A percentile compares a stretch with the other conserved stretches of the same genome.
phyloP scores from a whole-genome alignment of 1,140 invertebrate genomes.

The Drosophila obscura region DNA sequence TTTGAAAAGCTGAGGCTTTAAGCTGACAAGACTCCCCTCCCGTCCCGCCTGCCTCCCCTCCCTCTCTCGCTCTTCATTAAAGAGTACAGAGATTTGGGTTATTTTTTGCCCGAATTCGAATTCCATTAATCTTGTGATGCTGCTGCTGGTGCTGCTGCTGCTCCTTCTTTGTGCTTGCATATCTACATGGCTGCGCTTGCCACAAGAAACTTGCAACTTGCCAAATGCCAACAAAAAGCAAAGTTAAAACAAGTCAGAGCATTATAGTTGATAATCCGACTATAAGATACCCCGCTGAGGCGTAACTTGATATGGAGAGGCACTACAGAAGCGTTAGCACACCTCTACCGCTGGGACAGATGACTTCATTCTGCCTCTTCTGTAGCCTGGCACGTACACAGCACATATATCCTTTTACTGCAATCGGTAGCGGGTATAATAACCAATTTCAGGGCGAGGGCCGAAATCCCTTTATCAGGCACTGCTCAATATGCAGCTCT shows the following conservation, averaged over 20 bases:
- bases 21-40: constrained; percentile 16
- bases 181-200: constrained; percentile 28
- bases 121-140: constrained; percentile 38
- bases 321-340: too few species aligned
- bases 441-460: constrained; percentile 64
- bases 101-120: constrained; percentile 36
- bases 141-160: not conserved
- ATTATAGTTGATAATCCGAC: too few species aligned
- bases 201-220: constrained; percentile 42
- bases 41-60: not conserved
- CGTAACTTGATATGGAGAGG: too few species aligned
- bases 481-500: constrained; percentile 74
- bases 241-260: constrained; percentile 21
- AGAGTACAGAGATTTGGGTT: constrained; percentile 39
- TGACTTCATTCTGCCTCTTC: too few species aligned
- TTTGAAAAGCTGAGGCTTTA: constrained; percentile 69
- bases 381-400: too few species aligned
- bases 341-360: too few species aligned
- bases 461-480: constrained; percentile 74
- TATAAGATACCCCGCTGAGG: too few species aligned
- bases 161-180: constrained; percentile 34
- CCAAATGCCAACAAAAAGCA: constrained; percentile 41
- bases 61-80: constrained; percentile 29
- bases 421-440: constrained; percentile 10
- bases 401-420: too few species aligned